These are phyloP conservation scores for Patella caerulea DNA, from an alignment of 2,888 invertebrate genomes.

Conservation along the genomic window DNA sequence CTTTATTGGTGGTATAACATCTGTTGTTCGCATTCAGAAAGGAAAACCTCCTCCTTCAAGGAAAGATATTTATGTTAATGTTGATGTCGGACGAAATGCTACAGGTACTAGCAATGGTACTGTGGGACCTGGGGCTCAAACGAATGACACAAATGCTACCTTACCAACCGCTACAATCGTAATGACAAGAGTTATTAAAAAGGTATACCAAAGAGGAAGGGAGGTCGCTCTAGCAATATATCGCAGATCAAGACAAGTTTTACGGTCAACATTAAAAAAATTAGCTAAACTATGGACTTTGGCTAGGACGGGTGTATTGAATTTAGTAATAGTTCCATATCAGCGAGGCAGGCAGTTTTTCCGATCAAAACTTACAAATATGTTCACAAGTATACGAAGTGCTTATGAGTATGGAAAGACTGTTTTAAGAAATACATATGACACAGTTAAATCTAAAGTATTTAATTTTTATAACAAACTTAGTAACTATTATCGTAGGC, in stretches of 20 bases:
- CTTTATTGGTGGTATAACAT: neutral
- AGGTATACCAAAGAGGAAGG: constrained; percentile 28
- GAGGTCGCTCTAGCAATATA: constrained; percentile 26
- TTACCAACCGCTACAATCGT: constrained; percentile 10
- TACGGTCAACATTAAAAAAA: constrained; percentile 32
- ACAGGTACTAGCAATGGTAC: neutral
- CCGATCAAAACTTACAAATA: constrained; percentile 26
- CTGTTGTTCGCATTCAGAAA: neutral
- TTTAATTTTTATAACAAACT: constrained; percentile 27
- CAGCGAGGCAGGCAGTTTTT: constrained; percentile 24
- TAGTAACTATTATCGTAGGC: constrained; percentile 23
- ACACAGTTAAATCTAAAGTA: constrained; percentile 22
- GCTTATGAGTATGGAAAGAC: constrained; percentile 39
- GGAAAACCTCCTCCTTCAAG: neutral
- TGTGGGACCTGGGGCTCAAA: neutral
- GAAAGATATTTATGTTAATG: neutral
- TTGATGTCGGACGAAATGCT: neutral
- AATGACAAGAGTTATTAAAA: constrained; percentile 25
- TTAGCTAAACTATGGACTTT: constrained; percentile 35
- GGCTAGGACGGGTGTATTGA: constrained; percentile 29
- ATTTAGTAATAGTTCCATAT: constrained; percentile 33
- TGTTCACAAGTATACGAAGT: constrained; percentile 35
- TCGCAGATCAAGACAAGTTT: constrained; percentile 17
- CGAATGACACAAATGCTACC: neutral
- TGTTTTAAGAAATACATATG: constrained; percentile 24